These are phyloP conservation scores for Drosophila lacertosa DNA, from an alignment of 1,140 invertebrate genomes.

Conservation along the genomic window DNA sequence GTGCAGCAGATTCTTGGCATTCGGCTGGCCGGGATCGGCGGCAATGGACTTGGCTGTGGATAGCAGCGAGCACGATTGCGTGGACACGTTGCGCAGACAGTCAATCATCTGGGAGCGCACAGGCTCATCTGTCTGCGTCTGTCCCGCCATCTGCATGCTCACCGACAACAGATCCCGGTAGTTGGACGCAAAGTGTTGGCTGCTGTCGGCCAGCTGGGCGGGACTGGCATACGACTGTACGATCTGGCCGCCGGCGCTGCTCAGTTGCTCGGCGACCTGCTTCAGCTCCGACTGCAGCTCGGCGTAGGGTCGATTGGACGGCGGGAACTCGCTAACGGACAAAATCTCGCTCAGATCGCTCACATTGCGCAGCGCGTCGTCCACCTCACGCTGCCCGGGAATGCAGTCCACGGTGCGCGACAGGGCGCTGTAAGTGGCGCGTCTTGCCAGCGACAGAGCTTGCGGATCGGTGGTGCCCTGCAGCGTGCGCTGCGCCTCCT, in stretches of 20 bases:
- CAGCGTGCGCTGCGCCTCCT: conserved; percentile 90
- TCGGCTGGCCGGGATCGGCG: conserved; percentile 94
- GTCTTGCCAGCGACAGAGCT: conserved; percentile 86
- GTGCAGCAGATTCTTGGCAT: conserved; percentile 94
- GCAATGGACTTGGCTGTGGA: conserved; percentile 94
- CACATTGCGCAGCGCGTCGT: conserved; percentile 93
- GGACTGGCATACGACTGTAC: conserved; percentile 87
- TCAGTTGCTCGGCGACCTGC: conserved; percentile 92
- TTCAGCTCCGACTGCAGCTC: conserved; percentile 94
- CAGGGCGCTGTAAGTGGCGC: conserved; percentile 84
- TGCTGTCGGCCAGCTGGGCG: conserved; percentile 89
- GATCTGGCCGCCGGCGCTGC: conserved; percentile 93
- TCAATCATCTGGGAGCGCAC: conserved; percentile 91
- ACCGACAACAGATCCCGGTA: conserved; percentile 91
- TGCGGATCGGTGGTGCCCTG: conserved; percentile 87
- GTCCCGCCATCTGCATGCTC: conserved; percentile 93
- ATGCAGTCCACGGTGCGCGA: conserved; percentile 90
- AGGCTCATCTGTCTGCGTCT: conserved; percentile 88
- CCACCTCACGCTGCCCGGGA: conserved; percentile 95
- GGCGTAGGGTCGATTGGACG: conserved; percentile 89
- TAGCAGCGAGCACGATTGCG: conserved; percentile 94
- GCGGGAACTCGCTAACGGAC: conserved; percentile 89
- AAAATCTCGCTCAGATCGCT: conserved; percentile 90
- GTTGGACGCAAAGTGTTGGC: conserved; percentile 90
- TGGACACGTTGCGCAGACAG: conserved; percentile 94